Conservation (phyloP, 92 coral and sea anemone species). For the Micromussa lordhowensis region DNA sequence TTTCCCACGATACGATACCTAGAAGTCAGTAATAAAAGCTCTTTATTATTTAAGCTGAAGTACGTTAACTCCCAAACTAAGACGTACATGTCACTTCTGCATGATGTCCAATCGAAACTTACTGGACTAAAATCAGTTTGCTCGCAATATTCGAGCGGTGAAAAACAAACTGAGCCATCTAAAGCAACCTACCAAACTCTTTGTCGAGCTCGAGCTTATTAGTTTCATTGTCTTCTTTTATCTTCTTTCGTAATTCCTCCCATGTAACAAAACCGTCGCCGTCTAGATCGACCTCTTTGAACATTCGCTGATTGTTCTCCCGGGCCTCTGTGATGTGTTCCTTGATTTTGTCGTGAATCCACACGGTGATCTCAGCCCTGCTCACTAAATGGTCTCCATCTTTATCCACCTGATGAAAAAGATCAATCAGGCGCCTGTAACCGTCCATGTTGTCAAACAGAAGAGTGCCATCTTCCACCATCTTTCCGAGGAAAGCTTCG, state of each 20-base stretch:
- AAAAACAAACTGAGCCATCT: not conserved
- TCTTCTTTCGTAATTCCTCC: conserved; percentile 76
- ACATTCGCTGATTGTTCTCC: conserved; percentile 66
- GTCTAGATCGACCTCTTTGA: conserved; percentile 74
- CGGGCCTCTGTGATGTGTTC: conserved; percentile 90
- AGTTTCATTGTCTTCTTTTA: conserved; percentile 75
- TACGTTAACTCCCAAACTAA: no score
- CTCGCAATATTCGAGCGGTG: not conserved
- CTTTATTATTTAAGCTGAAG: no score
- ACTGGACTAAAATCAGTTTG: not conserved
- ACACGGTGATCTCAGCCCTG: conserved; percentile 79
- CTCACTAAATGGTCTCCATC: conserved; percentile 84
- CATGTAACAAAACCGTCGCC: conserved; percentile 73
- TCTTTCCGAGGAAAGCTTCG: conserved; percentile 95
- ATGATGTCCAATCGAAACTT: no score
- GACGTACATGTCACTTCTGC: no score
- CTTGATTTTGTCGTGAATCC: conserved; percentile 90
- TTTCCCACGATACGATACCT: not conserved
- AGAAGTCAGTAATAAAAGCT: not conserved
- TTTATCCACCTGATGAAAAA: conserved; percentile 92
- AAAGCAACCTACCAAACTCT: conserved; percentile 18
- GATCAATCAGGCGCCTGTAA: conserved; percentile 87
- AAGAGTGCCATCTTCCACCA: conserved; percentile 86
- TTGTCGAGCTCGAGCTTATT: conserved; percentile 44
- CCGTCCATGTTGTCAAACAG: conserved; percentile 87